Evolutionary conservation across 92 coral and sea anemone species (phyloP).

Genomic region (Siderastrea siderea): DNA sequence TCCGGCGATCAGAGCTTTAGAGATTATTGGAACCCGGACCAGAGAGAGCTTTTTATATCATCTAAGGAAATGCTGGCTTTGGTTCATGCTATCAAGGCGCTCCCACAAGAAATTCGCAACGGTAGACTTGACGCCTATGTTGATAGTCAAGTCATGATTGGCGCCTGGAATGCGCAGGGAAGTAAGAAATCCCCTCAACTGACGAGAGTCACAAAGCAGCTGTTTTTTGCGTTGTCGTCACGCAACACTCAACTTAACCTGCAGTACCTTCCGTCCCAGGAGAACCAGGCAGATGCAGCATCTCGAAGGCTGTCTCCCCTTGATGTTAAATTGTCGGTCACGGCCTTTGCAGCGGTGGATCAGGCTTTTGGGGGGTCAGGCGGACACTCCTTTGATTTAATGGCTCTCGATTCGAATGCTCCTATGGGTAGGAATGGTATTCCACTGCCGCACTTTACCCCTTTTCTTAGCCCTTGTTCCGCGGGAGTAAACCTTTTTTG

Average conservation of each 20-base stretch:
- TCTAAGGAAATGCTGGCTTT: conserved; percentile 49
- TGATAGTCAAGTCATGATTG: conserved; percentile 28
- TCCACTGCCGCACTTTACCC: conserved; percentile 50
- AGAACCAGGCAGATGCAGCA: conserved; percentile 51
- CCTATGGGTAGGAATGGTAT: conserved; percentile 20
- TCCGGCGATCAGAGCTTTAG: conserved; percentile 1
- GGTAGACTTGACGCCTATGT: neutral
- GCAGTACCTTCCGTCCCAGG: conserved; percentile 29
- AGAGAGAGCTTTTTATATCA: neutral
- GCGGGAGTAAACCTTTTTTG: conserved; percentile 48
- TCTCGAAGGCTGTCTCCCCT: conserved; percentile 26
- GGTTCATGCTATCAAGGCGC: conserved; percentile 29
- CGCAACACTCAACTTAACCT: conserved; percentile 30
- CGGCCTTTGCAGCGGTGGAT: conserved; percentile 25
- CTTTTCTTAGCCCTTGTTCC: conserved; percentile 28
- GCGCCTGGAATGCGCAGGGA: conserved; percentile 18
- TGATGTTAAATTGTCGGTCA: conserved; percentile 21
- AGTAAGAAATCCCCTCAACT: conserved; percentile 24
- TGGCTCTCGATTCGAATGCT: conserved; percentile 51
- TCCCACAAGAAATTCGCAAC: neutral
- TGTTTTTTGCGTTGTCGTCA: neutral
- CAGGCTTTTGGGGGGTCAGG: conserved; percentile 19
- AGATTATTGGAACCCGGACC: conserved; percentile 34
- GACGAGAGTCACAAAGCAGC: conserved; percentile 21
- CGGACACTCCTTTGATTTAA: conserved; percentile 39